Evolutionary conservation across 2,888 invertebrate species (phyloP).

Genomic region (Loripinus fragilis): DNA sequence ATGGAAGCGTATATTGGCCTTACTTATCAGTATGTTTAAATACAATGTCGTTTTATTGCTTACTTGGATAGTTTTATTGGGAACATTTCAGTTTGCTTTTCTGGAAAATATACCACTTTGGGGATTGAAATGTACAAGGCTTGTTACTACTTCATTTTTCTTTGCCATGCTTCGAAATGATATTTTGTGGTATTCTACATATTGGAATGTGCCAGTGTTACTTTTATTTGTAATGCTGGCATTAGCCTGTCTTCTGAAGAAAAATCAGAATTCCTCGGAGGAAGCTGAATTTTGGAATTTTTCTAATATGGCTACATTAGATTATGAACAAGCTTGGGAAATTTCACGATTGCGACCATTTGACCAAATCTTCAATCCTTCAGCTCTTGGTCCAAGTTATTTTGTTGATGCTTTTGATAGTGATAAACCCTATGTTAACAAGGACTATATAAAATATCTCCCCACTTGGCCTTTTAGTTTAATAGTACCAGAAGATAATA

Average conservation of each 20-base stretch:
- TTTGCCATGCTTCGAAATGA: conserved; percentile 77
- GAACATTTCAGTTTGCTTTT: conserved; percentile 83
- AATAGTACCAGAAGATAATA: not conserved
- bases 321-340: conserved; percentile 65
- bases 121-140: conserved; percentile 78
- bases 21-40: conserved; percentile 83
- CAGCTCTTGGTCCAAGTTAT: conserved; percentile 47
- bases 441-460: conserved; percentile 84
- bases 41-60: conserved; percentile 84
- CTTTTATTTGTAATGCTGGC: conserved; percentile 68
- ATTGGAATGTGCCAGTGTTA: conserved; percentile 65
- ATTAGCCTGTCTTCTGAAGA: conserved; percentile 40
- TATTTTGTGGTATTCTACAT: conserved; percentile 68
- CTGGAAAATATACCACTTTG: conserved; percentile 79
- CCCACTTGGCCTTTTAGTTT: conserved; percentile 83
- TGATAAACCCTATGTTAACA: conserved; percentile 83
- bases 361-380: conserved; percentile 79
- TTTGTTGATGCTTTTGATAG: conserved; percentile 28
- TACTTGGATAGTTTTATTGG: conserved; percentile 84
- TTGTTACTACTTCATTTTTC: conserved; percentile 79
- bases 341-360: conserved; percentile 78
- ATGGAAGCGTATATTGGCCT: conserved; percentile 80
- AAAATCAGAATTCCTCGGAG: conserved; percentile 38
- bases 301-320: conserved; percentile 75
- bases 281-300: conserved; percentile 83